Evolutionary conservation across 1,140 invertebrate genomes (phyloP).

Genomic region (Battus philenor): DNA sequence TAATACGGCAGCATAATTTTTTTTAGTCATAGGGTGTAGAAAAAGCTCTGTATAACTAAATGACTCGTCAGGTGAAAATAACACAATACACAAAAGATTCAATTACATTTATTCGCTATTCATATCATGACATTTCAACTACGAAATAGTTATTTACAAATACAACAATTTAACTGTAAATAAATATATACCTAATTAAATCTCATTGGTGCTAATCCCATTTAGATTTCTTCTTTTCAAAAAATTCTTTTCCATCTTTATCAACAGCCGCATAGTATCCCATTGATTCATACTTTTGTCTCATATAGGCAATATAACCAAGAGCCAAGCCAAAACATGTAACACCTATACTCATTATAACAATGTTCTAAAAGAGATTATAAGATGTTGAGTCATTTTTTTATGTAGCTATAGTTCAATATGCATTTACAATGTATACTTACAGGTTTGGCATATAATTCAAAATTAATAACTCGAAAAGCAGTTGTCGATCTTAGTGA

Average conservation of each 20-base stretch:
- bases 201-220: slow-evolving; percentile 77
- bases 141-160: background rate
- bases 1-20: no score
- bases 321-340: slow-evolving; percentile 82
- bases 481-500: slow-evolving; percentile 82
- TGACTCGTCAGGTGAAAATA: no score
- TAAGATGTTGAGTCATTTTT: background rate
- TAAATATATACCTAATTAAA: slow-evolving; percentile 2
- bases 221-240: slow-evolving; percentile 86
- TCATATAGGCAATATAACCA: slow-evolving; percentile 89
- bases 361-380: slow-evolving; percentile 82
- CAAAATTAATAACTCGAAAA: slow-evolving; percentile 88
- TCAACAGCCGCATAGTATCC: slow-evolving; percentile 87
- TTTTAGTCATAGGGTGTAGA: no score
- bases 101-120: background rate
- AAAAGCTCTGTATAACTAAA: no score
- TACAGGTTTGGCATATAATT: slow-evolving; percentile 89
- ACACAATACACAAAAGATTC: no score
- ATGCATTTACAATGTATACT: slow-evolving; percentile 43
- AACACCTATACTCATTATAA: slow-evolving; percentile 86
- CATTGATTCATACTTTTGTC: slow-evolving; percentile 83
- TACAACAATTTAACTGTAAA: background rate
- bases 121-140: background rate
- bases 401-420: background rate
- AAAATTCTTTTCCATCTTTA: slow-evolving; percentile 83